Percentiles rank a stretch among this genome's conserved stretches.
Conservation (phyloP, 2,797 vertebrate species). For the Rallus crepitans region DNA sequence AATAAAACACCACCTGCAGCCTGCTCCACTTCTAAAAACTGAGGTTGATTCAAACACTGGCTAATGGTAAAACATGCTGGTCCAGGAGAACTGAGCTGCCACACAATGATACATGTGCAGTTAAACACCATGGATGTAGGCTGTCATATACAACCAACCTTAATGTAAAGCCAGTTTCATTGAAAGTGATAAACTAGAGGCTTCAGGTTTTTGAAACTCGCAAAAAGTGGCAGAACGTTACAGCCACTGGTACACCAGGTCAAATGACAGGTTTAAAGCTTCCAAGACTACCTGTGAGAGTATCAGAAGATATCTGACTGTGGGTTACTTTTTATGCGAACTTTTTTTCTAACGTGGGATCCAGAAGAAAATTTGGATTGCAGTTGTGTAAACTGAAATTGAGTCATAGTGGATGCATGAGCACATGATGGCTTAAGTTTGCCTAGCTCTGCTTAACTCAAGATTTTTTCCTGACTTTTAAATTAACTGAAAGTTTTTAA, state of each 20-base stretch:
- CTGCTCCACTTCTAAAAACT: neutral
- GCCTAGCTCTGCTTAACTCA: neutral
- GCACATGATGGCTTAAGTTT: neutral
- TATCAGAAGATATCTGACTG: neutral
- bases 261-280: neutral
- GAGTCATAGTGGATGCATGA: neutral
- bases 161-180: neutral
- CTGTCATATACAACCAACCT: neutral
- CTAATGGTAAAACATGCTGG: neutral
- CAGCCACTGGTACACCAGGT: neutral
- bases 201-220: neutral
- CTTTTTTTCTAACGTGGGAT: neutral
- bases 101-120: neutral
- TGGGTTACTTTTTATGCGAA: accelerated
- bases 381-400: neutral
- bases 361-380: neutral
- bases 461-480: neutral
- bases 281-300: neutral
- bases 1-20: neutral
- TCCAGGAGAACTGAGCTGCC: neutral
- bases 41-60: neutral
- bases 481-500: neutral
- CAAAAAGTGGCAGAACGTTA: neutral
- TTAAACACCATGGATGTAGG: neutral
- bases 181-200: neutral